Evolutionary conservation across 2,888 invertebrate genomes (phyloP).

Genomic region (Platycheirus rosarum): DNA sequence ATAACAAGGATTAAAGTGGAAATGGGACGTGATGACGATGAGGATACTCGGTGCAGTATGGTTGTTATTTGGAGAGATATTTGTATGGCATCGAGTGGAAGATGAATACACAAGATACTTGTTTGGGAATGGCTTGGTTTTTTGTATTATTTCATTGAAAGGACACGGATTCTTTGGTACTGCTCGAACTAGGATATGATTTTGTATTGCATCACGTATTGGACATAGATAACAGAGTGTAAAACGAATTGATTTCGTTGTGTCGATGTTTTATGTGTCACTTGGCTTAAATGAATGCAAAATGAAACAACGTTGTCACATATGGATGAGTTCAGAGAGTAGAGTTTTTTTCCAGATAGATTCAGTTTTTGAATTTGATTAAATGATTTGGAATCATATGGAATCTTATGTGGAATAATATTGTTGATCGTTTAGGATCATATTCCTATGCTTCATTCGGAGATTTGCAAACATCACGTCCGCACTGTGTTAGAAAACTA

Average conservation of each 20-base stretch:
- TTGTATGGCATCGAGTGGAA: slow-evolving; percentile 39
- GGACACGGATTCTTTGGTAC: neutral
- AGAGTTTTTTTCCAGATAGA: no score
- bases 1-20: slow-evolving; percentile 24
- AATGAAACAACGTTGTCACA: slow-evolving; percentile 3
- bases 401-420: no score
- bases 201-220: slow-evolving; percentile 41
- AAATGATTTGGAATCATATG: no score
- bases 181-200: no score
- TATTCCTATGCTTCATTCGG: no score
- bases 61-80: slow-evolving; percentile 29
- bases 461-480: no score
- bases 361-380: no score
- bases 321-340: no score
- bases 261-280: neutral
- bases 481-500: no score
- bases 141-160: slow-evolving; percentile 50
- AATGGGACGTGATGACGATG: slow-evolving; percentile 18
- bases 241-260: slow-evolving; percentile 53
- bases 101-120: slow-evolving; percentile 32
- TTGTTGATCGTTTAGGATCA: no score
- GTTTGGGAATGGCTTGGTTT: slow-evolving; percentile 39
- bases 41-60: neutral
- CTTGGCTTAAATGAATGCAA: slow-evolving; percentile 43
- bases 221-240: slow-evolving; percentile 58